Base-by-base conservation (phyloP, 2,888 invertebrate genomes). In the Halocaridina rubra region DNA sequence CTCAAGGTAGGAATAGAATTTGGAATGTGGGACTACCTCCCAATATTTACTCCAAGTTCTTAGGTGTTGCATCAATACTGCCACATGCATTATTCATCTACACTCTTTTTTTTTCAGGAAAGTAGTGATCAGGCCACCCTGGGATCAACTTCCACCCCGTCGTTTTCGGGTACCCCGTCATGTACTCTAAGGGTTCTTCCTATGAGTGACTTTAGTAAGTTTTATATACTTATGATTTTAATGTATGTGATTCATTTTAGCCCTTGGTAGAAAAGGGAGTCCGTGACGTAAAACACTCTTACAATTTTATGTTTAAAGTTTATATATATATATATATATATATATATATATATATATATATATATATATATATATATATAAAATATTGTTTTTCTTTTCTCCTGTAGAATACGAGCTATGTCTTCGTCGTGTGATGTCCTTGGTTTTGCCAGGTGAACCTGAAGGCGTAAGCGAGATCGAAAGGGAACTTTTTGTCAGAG, bases 361-460 rank as follows among this genome's bases (percentile, higher is more conserved):
- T 53, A 53, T 53, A 53, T 53, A 53, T 53, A 53, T 53, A 53
- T 53, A 7, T 53, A 53, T 53, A 7, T 53, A 7, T 53, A 53
- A 53, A 8, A 13, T 39, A 39, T 13, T 39, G 39, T 39, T 39
- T 39, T 39, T 8, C 13, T 39, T 39, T 7, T 67, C 24, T 10
- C 67, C 67, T 30, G 29, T 67, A 84, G 84, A 84, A 33, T 84
- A 84, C 75, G 79, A 84, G 79, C 30, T 84, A 75, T 84, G 84
- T 19, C 64, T 79, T 46, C 79, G 84, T 0, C 84, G 84, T 3
- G 79, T 84, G 57, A 10, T 84, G 79, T 79, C 84, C 53, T 67
- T 84, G 24, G 32, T 27, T n/a, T 75, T 84, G 64, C 84, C 84
- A 8, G 84, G 84, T 7, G 84, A 84, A 29, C 84, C 84, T 5